Evolutionary conservation across 92 coral and sea anemone species (phyloP), one percentile per base, ranked within the genome.

Genomic region (Zoanthus solanderi): DNA sequence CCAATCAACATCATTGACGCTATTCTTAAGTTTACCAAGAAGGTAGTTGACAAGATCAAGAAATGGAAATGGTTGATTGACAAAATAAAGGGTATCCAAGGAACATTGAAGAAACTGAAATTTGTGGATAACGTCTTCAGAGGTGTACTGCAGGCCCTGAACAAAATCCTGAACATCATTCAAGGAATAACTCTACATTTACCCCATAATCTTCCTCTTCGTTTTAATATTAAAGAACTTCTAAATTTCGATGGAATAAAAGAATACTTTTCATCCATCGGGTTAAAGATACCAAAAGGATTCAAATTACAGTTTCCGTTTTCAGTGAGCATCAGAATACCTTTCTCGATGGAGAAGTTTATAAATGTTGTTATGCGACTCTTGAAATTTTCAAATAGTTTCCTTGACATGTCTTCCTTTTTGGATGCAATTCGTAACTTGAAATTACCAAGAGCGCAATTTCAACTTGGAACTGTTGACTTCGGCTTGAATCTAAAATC

Each of bases 21-120:
- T 42, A 83, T 97, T 45, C 87, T 93, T 9, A 86, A 84, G 84
- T 68, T 89, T 85, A 88, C 96, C 18, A 97, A 93, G 45, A 94
- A 89, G 57, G 94, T 93, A 0, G 45, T 94, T 1, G 87, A 58
- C 56, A 86, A 91, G 44, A 87, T 90, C 31, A 93, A 92, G 78
- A 84, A 91, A 82, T 97, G 99, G 99, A 90, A 92, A n/a, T 93
- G 94, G 96, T 71, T 97, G 83, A 90, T 91, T 46, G 87, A 82
- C 72, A 90, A 89, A 71, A 91, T 95, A 56, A 91, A 89, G 69
- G 90, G 88, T 56, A 96, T 97, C 60, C 94, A 95, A 66, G 78
- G 50, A 7, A 78, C 94, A 61, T 93, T 97, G 6, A 84, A 88
- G 68, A 94, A 89, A 68, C 76, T 97, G 74, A 95, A 95, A 52